Evolutionary conservation across 2,888 invertebrate species (phyloP).

Genomic region (Apocheima hispidaria): DNA sequence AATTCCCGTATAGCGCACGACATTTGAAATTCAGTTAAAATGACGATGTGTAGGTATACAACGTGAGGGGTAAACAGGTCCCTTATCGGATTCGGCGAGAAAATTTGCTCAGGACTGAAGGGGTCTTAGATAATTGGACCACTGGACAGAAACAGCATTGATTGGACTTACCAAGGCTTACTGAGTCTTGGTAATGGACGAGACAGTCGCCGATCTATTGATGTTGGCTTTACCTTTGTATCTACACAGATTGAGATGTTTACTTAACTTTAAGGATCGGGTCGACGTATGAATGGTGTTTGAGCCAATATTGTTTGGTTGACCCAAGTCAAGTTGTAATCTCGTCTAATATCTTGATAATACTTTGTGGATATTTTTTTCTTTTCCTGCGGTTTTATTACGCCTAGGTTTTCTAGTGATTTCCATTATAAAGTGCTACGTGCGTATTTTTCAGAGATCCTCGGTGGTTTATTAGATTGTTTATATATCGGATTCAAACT

Average conservation of each 20-base stretch:
- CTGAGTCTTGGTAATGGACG: conserved; percentile 24
- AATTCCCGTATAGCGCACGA: conserved; percentile 57
- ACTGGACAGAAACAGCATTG: conserved; percentile 32
- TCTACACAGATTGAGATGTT: conserved; percentile 22
- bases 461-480: no score
- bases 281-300: conserved; percentile 16
- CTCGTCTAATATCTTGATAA: conserved; percentile 12
- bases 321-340: conserved; percentile 12
- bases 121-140: conserved; percentile 42
- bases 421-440: no score
- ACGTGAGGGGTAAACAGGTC: conserved; percentile 48
- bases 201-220: conserved; percentile 26
- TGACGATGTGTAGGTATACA: conserved; percentile 31
- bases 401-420: no score
- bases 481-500: no score
- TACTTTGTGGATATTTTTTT: no score
- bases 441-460: no score
- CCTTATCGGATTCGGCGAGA: conserved; percentile 50
- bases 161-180: conserved; percentile 37
- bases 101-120: conserved; percentile 39
- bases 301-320: conserved; percentile 20
- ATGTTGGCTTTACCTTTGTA: conserved; percentile 32
- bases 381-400: no score
- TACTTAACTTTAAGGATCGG: conserved; percentile 14
- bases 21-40: conserved; percentile 57